Base-by-base conservation (phyloP, 1,140 invertebrate genomes). In the Microplitis mediator region DNA sequence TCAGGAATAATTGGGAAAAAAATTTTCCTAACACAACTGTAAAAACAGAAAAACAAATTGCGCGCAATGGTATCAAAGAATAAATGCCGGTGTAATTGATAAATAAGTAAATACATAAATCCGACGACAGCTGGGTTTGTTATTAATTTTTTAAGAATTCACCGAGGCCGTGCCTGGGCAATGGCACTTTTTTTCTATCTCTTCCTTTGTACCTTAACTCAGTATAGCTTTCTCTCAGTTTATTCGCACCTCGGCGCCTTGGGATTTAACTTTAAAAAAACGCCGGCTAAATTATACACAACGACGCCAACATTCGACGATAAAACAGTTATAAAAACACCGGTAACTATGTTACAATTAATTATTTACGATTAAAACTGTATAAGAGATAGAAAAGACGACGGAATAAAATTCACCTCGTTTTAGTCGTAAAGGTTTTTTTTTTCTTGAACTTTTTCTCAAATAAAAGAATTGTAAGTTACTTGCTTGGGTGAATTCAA, bases 271-370 rank as follows among this genome's bases (percentile, higher is more conserved):
- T 86, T 86, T 84, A 82, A 85, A 86, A 23, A 86, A 86, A 79
- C 81, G 75, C 71, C 75, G 75, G 76, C 80, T 86, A 81, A 86
- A 86, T 86, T 85, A 86, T 85, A 78, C 78, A 85, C 79, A 74
- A 78, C 75, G 73, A 78, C 79, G 80, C 79, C 81, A 82, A 81
- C 79, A 83, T 79, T 79, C 81, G 76, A 78, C 84, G 80, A 83
- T 87, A 86, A 86, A 87, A 86, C 81, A 86, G 85, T 87, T 87
- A 87, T 86, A 86, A 87, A 87, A 86, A 82, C 81, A 83, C 80
- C 82, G 80, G 84, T 84, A 85, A 86, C 83, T 86, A 85, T 83
- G 85, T 86, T 86, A 86, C 74, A 78, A 83, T 87, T 80, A 85
- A 86, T 87, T 84, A 87, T 87, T 86, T 82, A 86, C 76, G 76